A percentile compares a stretch with the other conserved stretches of the same genome.
These are phyloP conservation scores for Euura saliciscinereae DNA, from an alignment of 1,140 invertebrate species.

Conservation along the genomic window DNA sequence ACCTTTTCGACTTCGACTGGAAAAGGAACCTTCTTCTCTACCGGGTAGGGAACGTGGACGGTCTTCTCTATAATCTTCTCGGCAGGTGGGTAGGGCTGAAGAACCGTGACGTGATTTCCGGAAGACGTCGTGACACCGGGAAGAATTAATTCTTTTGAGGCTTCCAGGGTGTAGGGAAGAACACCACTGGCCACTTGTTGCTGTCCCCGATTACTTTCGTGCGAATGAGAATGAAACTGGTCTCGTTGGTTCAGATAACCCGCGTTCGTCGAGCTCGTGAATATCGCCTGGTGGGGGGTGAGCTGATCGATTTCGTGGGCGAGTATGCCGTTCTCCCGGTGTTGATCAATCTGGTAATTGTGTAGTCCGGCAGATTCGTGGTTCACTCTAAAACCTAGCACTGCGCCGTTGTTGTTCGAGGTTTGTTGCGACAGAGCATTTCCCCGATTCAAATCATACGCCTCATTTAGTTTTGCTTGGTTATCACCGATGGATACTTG, in stretches of 20 bases:
- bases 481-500: not conserved
- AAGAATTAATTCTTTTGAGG: not conserved
- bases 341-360: not conserved
- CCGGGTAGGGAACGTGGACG: conserved; percentile 38
- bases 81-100: conserved; percentile 22
- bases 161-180: not conserved
- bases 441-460: not conserved
- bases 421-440: not conserved
- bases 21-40: conserved; percentile 59
- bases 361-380: not conserved
- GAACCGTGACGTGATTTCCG: conserved; percentile 7
- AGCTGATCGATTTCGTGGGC: not conserved
- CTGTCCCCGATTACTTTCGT: not conserved
- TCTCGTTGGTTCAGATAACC: not conserved
- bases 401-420: not conserved
- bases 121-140: not conserved
- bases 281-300: not conserved
- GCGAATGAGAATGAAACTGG: not conserved
- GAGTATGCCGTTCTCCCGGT: not conserved
- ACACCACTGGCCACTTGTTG: not conserved
- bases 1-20: conserved; percentile 36
- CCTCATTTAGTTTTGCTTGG: not conserved
- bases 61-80: conserved; percentile 44
- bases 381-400: not conserved
- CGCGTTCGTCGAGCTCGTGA: not conserved